These are phyloP conservation scores for Vimba vimba DNA, from an alignment of 2,113 vertebrate species.

Conservation along the genomic window DNA sequence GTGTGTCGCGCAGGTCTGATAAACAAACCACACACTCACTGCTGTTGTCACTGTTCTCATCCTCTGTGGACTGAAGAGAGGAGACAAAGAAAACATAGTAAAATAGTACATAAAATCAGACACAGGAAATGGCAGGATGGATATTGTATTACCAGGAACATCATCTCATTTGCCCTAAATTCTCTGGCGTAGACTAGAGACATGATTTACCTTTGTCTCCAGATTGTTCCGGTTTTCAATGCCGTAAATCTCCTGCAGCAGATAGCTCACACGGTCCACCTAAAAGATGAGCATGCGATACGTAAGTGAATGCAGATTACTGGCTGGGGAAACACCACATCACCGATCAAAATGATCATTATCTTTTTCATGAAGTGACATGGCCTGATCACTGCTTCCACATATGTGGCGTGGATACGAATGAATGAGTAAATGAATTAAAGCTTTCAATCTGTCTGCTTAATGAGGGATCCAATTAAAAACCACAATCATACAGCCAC, in stretches of 20 bases:
- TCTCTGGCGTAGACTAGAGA: neutral
- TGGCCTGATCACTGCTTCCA: neutral
- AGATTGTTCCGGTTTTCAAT: constrained; percentile 99
- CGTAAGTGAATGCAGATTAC: neutral
- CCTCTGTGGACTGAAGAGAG: constrained; percentile 84
- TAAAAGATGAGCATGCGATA: constrained; percentile 58
- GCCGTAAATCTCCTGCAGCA: constrained; percentile 98
- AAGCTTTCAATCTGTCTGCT: neutral
- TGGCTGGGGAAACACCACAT: neutral
- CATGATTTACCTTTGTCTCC: constrained; percentile 88
- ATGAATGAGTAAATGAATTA: neutral
- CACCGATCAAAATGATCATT: neutral
- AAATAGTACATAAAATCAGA: neutral
- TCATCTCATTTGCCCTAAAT: constrained; percentile 2
- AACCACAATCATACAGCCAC: neutral
- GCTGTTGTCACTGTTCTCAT: constrained; percentile 97
- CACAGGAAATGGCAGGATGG: constrained; percentile 14
- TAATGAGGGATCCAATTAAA: neutral
- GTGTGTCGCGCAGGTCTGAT: constrained; percentile 91
- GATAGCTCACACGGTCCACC: constrained; percentile 98
- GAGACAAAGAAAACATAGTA: constrained; percentile 17
- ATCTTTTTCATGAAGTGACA: constrained; percentile 2
- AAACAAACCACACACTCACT: constrained; percentile 96
- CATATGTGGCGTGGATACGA: neutral
- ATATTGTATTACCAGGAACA: constrained; percentile 1